Conservation (phyloP, 2,797 vertebrate genomes). For the Uromys caudimaculatus region DNA sequence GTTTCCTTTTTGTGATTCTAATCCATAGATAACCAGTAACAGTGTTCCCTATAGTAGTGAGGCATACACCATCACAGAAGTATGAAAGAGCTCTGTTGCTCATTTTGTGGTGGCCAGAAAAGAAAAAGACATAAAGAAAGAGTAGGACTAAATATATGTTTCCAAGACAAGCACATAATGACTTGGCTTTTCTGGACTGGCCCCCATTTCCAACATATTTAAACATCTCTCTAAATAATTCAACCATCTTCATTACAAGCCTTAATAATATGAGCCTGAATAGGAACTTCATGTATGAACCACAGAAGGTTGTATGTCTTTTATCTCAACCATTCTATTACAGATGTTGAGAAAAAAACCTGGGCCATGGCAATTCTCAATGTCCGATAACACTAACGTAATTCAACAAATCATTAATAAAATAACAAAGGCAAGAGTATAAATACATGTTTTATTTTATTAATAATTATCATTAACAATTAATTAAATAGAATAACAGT, state of each 20-base stretch:
- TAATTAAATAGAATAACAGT: not conserved
- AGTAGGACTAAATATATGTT: rapidly evolving
- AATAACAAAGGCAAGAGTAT: not conserved
- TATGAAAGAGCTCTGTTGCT: too few relatives aligned
- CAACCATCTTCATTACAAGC: rapidly evolving
- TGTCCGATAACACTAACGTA: not conserved
- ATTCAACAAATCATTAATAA: constrained; percentile 18
- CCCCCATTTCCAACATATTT: not conserved
- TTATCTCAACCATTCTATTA: not conserved
- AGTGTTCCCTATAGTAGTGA: not conserved
- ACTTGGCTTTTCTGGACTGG: too few relatives aligned
- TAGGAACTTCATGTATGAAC: too few relatives aligned
- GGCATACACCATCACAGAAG: not conserved
- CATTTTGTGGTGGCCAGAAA: not conserved
- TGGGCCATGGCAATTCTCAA: rapidly evolving
- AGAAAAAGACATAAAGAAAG: not conserved
- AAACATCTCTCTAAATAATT: not conserved
- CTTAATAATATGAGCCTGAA: not conserved
- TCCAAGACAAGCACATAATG: not conserved
- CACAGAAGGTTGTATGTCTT: not conserved
- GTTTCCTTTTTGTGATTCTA: not conserved
- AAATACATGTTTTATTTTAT: not conserved
- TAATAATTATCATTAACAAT: not conserved
- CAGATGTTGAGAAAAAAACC: not conserved
- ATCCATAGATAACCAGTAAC: too few relatives aligned